Conservation (phyloP, 2,888 invertebrate genomes). For the Tetropium fuscum region DNA sequence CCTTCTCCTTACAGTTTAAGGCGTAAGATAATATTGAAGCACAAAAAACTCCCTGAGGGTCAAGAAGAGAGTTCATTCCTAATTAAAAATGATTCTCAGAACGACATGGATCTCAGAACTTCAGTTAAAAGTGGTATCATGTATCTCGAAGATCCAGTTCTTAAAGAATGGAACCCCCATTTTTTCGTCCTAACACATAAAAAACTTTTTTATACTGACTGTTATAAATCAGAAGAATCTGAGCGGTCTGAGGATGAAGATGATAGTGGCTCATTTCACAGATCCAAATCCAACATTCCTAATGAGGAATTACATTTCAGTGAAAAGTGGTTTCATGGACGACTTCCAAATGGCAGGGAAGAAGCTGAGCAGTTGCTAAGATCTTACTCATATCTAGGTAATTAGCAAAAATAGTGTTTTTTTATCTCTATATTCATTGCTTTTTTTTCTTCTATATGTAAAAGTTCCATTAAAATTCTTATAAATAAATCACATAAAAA, state of each 20-base stretch:
- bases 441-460: too few relatives aligned
- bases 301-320: slow-evolving; percentile 92
- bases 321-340: slow-evolving; percentile 96
- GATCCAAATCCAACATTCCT: slow-evolving; percentile 74
- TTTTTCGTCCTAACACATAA: slow-evolving; percentile 92
- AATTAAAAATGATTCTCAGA: slow-evolving; percentile 72
- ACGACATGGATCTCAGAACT: slow-evolving; percentile 84
- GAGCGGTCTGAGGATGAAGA: slow-evolving; percentile 63
- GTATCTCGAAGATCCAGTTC: slow-evolving; percentile 89
- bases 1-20: slow-evolving; percentile 88
- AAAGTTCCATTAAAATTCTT: too few relatives aligned
- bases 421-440: too few relatives aligned
- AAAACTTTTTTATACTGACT: slow-evolving; percentile 89
- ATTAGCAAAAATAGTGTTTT: too few relatives aligned
- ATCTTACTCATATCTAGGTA: slow-evolving; percentile 79
- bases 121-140: slow-evolving; percentile 92
- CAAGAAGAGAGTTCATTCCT: slow-evolving; percentile 79
- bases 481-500: too few relatives aligned
- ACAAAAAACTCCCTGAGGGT: slow-evolving; percentile 93
- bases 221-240: slow-evolving; percentile 58
- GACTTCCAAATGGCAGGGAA: slow-evolving; percentile 81
- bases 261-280: slow-evolving; percentile 63
- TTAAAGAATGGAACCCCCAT: slow-evolving; percentile 92
- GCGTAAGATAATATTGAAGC: slow-evolving; percentile 85
- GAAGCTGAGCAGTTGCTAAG: slow-evolving; percentile 84